Percentiles rank a stretch among this genome's conserved stretches.
phyloP scores from a whole-genome alignment of 1,140 invertebrate species.

The Branchinecta lindahli region DNA sequence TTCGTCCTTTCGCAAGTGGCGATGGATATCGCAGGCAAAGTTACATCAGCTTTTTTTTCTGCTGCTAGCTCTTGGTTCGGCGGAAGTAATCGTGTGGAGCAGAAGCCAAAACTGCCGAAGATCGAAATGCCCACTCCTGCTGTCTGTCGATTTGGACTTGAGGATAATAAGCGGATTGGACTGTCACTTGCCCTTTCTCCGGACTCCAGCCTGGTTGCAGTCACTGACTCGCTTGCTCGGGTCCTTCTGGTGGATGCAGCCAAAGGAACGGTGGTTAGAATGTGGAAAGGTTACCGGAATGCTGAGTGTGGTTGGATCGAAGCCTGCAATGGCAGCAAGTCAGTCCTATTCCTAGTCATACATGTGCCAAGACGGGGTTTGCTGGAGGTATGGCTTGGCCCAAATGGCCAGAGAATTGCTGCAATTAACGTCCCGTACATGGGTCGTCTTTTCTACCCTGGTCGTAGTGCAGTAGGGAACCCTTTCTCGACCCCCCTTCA shows the following conservation, averaged over 20 bases:
- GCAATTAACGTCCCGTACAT: slow-evolving; percentile 74
- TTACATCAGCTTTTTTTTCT: slow-evolving; percentile 52
- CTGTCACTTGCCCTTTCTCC: slow-evolving; percentile 56
- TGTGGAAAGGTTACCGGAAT: slow-evolving; percentile 86
- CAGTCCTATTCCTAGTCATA: slow-evolving; percentile 61
- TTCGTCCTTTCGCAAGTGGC: slow-evolving; percentile 66
- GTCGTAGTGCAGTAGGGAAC: background rate
- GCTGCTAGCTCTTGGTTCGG: slow-evolving; percentile 53
- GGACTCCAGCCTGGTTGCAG: slow-evolving; percentile 55
- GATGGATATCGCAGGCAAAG: slow-evolving; percentile 68
- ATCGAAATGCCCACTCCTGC: slow-evolving; percentile 31
- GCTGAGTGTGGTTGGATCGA: slow-evolving; percentile 82
- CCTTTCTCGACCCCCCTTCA: background rate
- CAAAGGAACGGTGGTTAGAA: slow-evolving; percentile 57
- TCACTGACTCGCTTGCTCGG: slow-evolving; percentile 70
- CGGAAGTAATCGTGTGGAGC: slow-evolving; percentile 22
- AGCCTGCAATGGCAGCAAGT: slow-evolving; percentile 42
- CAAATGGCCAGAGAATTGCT: slow-evolving; percentile 69
- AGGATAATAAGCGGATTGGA: slow-evolving; percentile 58
- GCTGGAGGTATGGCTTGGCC: slow-evolving; percentile 70
- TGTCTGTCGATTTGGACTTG: slow-evolving; percentile 52
- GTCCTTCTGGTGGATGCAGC: slow-evolving; percentile 67
- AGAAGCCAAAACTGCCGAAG: slow-evolving; percentile 33
- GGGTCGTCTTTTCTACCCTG: slow-evolving; percentile 31
- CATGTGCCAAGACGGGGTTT: slow-evolving; percentile 67